Percentiles rank a stretch among this genome's conserved stretches.
These are phyloP conservation scores for Melieria crassipennis DNA, from an alignment of 2,888 invertebrate species.

Conservation along the genomic window DNA sequence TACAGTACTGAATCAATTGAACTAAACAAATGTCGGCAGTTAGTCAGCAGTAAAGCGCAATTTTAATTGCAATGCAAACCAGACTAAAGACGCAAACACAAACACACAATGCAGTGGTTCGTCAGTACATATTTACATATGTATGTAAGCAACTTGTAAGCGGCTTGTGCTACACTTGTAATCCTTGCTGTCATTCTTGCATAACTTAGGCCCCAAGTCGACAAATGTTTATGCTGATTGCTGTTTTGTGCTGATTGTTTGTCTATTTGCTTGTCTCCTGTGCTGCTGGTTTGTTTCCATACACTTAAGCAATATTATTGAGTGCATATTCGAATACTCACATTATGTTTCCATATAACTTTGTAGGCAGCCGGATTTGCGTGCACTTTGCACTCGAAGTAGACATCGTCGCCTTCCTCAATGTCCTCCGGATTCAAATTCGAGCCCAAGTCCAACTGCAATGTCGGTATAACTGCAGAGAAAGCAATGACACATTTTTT, in stretches of 20 bases:
- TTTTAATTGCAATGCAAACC: neutral
- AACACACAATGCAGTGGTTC: too few species aligned
- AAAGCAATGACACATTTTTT: neutral
- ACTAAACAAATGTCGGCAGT: too few species aligned
- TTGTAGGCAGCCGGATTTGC: constrained; percentile 83
- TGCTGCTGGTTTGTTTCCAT: too few species aligned
- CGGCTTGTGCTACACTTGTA: neutral
- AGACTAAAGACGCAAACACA: neutral
- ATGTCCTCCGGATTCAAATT: constrained; percentile 82
- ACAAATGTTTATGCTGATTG: too few species aligned
- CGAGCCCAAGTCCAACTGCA: constrained; percentile 76
- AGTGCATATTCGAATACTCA: constrained; percentile 67
- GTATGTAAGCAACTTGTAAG: neutral
- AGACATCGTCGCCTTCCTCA: constrained; percentile 83
- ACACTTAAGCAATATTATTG: too few species aligned
- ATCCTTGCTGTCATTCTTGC: too few species aligned
- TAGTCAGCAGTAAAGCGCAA: too few species aligned
- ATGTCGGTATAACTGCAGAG: constrained; percentile 72
- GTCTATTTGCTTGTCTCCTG: too few species aligned
- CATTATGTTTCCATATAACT: constrained; percentile 83
- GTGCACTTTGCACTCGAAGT: constrained; percentile 82
- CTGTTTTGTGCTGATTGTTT: too few species aligned
- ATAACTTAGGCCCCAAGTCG: too few species aligned
- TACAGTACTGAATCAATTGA: too few species aligned
- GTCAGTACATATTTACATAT: neutral